Base-by-base conservation (phyloP, 2,797 vertebrate genomes). In the Buceros bicornis region DNA sequence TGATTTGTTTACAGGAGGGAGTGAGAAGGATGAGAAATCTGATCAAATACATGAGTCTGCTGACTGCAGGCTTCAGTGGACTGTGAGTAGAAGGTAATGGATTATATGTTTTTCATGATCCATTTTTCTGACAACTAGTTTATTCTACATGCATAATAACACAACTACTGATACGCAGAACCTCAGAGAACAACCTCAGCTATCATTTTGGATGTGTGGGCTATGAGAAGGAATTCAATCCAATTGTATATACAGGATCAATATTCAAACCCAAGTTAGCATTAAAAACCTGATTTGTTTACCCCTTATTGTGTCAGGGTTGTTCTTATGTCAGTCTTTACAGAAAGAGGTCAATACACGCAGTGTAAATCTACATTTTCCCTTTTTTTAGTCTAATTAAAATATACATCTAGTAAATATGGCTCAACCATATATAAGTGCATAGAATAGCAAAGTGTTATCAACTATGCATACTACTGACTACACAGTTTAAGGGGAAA, bases 381-480 rank as follows among this genome's bases (percentile, higher is more conserved):
- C 11, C 14, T 31, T 19, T 1, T 81, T 69, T 85, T 31, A 79
- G 61, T 87, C 40, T 40, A 77, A 85, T 65, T 37, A 86, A 89
- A 92, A 83, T 67, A 86, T 61, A 51, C 20, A 78, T 33, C 35
- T 56, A 60, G 0, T 12, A 89, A 90, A 66, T 88, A 76, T 29
- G 10, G 53, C 25, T 84, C 43, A 84, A 87, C 5, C 31, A 60
- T 89, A 79, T 69, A 58, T 26, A 58, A 85, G 9, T 28, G 28
- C 33, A 21, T 48, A 81, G 72, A 76, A 87, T 85, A 83, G 40
- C 29, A 74, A 84, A 94, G 33, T 42, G 51, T 24, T 81, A 93
- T 91, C 87, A 95, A 95, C 92, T 86, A 95, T 96, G 86, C 60
- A 92, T 73, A 62, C 74, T 89, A 92, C 83, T 47, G 48, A 89